Evolutionary conservation across 2,888 invertebrate species (phyloP), one percentile per base, ranked within the genome.

Genomic region (Mamestra brassicae): DNA sequence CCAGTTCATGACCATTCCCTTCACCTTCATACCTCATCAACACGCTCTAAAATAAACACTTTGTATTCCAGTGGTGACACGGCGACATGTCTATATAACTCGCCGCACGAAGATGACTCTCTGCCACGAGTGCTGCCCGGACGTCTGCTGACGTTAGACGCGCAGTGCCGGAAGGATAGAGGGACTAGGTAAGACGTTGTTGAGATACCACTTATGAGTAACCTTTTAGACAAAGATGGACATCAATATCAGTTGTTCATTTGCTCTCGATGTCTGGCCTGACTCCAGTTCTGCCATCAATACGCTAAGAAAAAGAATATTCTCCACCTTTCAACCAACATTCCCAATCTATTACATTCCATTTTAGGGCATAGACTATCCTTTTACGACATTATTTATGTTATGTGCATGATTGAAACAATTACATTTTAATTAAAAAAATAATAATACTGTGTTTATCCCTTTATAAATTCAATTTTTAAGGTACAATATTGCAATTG

Each of bases 21-120:
- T 11, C 6, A 34, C 13, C 4, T 17, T 8, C 3, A 57, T 38
- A 57, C 15, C 6, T 15, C 1, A 13, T 38, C 26, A 38, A 45
- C 8, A n/a, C 1, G 61, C 26, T 67, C 36, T 66, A 45, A 64
- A 13, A 34, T 3, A 13, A 36, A 17, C 3, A 63, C 70, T 73
- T 65, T 34, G 36, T 50, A 45, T 97, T 97, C 72, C 94, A 99
- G 99, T 93, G 99, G 99, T 71, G 99, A 99, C 91, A 99, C 99
- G 67, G 99, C 99, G 69, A 99, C 99, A 34, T 99, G 99, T 91
- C 96, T 99, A 77, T 99, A 98, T 95, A 99, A 99, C 95, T 98
- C 98, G 34, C 99, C 99, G 0, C 99, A 99, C 92, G 99, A 99
- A 94, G 99, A 99, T 92, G 98, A 99, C 91, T 98, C 98, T 50